Evolutionary conservation across 2,888 invertebrate species (phyloP), one percentile per base, ranked within the genome.

Genomic region (Myopa tessellatipennis): DNA sequence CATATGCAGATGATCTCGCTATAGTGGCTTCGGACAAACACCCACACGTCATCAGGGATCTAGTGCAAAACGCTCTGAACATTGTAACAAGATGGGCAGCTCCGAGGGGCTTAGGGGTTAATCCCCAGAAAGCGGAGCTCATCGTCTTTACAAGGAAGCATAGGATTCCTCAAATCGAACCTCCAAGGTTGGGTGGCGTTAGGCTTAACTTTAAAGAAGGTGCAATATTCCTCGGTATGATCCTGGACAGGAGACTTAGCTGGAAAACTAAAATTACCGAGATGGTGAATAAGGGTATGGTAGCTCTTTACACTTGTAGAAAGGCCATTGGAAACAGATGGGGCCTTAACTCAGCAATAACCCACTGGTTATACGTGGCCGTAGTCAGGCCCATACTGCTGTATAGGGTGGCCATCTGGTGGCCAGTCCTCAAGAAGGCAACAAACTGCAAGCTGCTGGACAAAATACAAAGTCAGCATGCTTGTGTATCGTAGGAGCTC

Each of bases 101-200:
- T 1, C n/a, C 16, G 6, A 58, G 58, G 58, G 58, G 58, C n/a
- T 58, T 12, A n/a, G 58, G 58, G 58, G 12, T 58, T 3, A 58
- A 58, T 58, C 58, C 58, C 58, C 58, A 58, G 58, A 58, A 58
- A n/a, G n/a, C 58, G n/a, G 58, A 58, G n/a, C 58, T 58, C 16
- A 4, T 58, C 12, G 14, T 58, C 1, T 58, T 58, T n/a, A 58
- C 16, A 58, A 1, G 58, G n/a, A 58, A 58, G 4, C n/a, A 58
- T n/a, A 58, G 16, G 16, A 58, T 58, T 58, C 58, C n/a, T 6
- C 6, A n/a, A 6, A 52, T 52, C 8, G 52, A 52, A 2, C 14
- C 26, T 26, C 26, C 26, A 26, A 26, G 26, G 26, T 2, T 26
- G 26, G 26, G 1, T 26, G 26, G 26, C 1, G 2, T 26, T 26